Percentiles rank a stretch among this genome's conserved stretches.
Evolutionary conservation across 2,888 invertebrate genomes (phyloP).

Genomic region (Thymelicus acteon): DNA sequence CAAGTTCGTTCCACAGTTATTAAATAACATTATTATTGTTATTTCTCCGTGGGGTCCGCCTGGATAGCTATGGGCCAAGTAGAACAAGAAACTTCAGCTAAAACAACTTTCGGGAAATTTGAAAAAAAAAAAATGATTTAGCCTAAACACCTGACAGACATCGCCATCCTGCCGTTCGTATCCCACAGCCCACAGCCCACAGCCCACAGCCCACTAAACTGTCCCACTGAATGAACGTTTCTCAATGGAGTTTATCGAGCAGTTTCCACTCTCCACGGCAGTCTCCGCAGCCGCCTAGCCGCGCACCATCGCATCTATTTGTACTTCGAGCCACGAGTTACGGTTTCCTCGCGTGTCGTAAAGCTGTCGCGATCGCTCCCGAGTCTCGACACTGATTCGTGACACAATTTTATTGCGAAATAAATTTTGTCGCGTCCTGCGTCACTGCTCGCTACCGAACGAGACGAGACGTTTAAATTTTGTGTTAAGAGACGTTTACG

Average conservation of each 20-base stretch:
- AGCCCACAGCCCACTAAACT: neutral
- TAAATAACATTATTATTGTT: too few species aligned
- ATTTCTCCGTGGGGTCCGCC: too few species aligned
- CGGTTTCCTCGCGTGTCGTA: slow-evolving; percentile 35
- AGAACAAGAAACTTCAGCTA: too few species aligned
- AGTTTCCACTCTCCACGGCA: neutral
- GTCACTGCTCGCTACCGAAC: neutral
- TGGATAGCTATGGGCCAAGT: too few species aligned
- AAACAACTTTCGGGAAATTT: too few species aligned
- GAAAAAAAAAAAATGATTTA: too few species aligned
- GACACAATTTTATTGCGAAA: slow-evolving; percentile 35
- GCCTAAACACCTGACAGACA: too few species aligned
- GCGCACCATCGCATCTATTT: slow-evolving; percentile 31
- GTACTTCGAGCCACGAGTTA: slow-evolving; percentile 26
- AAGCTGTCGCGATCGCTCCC: slow-evolving; percentile 33
- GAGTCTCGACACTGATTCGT: slow-evolving; percentile 31
- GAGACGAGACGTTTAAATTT: neutral
- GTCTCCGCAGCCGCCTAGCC: neutral
- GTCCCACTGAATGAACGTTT: neutral
- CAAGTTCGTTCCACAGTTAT: too few species aligned
- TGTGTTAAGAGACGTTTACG: neutral
- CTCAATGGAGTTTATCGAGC: slow-evolving; percentile 10
- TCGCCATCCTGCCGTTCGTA: neutral
- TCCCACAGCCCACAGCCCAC: neutral
- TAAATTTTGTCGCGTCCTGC: slow-evolving; percentile 27